Conservation (phyloP, 1,140 invertebrate species). For the Dreissena rostriformis region DNA sequence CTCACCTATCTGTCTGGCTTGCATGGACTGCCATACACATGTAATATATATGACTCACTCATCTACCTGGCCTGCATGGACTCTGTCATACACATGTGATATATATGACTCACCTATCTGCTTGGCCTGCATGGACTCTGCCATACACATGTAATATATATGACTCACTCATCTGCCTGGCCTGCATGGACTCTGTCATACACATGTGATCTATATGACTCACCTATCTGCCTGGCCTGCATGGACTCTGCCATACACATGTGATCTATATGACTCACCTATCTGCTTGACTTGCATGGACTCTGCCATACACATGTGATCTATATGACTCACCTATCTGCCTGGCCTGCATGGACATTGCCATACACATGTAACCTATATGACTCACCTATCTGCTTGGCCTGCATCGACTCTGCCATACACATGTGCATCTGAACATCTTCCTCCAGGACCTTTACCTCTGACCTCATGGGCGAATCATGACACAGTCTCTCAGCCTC, state of each 20-base stretch:
- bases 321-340: too few relatives aligned
- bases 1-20: too few relatives aligned
- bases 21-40: too few relatives aligned
- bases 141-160: too few relatives aligned
- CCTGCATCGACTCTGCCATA: conserved; percentile 65
- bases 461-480: conserved; percentile 22
- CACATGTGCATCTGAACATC: conserved; percentile 64
- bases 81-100: conserved; percentile 64
- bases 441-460: conserved; percentile 55
- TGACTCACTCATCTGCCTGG: conserved; percentile 61
- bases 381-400: conserved; percentile 58
- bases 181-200: conserved; percentile 65
- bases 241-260: too few relatives aligned
- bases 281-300: conserved; percentile 63
- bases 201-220: too few relatives aligned
- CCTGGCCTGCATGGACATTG: too few relatives aligned
- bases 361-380: too few relatives aligned
- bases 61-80: conserved; percentile 62
- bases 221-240: too few relatives aligned
- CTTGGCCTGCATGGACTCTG: too few relatives aligned
- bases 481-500: conserved; percentile 49
- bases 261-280: conserved; percentile 31
- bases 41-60: too few relatives aligned
- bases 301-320: conserved; percentile 65
- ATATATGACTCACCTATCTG: too few relatives aligned